Conservation (phyloP, 2,797 vertebrate genomes). For the Pangasius macronema region DNA sequence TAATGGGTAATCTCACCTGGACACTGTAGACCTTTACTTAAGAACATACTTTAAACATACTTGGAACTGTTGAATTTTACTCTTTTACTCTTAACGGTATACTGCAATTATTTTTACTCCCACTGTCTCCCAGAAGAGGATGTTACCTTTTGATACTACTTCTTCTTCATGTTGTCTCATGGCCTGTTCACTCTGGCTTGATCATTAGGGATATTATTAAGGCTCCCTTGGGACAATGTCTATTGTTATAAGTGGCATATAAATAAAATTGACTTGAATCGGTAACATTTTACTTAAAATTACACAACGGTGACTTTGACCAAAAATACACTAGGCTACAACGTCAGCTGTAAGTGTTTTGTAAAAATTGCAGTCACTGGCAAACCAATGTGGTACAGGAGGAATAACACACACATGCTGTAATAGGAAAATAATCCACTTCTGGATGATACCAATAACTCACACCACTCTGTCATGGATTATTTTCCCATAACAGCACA, state of each 20-base stretch:
- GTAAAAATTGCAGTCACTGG: background rate
- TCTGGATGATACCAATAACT: background rate
- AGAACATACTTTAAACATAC: background rate
- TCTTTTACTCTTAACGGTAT: background rate
- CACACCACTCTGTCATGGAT: background rate
- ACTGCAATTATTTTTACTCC: background rate
- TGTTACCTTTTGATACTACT: background rate
- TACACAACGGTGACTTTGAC: background rate
- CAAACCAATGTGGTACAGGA: background rate
- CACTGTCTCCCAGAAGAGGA: background rate
- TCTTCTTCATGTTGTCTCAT: background rate
- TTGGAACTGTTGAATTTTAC: background rate
- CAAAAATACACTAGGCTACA: background rate
- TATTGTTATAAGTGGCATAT: background rate
- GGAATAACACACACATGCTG: background rate
- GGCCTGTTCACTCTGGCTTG: background rate
- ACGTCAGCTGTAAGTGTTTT: background rate
- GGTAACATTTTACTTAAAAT: background rate
- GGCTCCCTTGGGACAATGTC: background rate
- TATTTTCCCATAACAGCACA: background rate
- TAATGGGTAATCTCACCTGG: background rate
- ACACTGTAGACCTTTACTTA: background rate
- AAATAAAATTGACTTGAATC: background rate
- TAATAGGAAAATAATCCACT: conserved; percentile 10
- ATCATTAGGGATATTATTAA: background rate